Evolutionary conservation across 2,888 invertebrate species (phyloP).

Genomic region (Palloptera scutellata): DNA sequence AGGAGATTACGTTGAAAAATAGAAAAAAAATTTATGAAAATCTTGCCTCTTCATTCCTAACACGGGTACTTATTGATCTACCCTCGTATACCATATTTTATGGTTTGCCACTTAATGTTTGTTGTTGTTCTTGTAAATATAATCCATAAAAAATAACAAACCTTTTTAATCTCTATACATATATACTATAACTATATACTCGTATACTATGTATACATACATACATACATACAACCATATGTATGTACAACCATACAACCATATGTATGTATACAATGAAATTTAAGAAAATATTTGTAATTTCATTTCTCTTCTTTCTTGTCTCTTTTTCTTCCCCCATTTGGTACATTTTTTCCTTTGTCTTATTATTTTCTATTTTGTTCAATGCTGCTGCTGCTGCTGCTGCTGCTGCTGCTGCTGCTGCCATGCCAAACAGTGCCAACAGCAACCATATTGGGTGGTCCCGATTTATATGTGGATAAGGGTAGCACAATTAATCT

Average conservation of each 20-base stretch:
- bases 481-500: slow-evolving; percentile 84
- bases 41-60: too few relatives aligned
- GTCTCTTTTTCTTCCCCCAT: not conserved
- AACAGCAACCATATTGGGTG: slow-evolving; percentile 80
- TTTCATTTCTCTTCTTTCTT: not conserved
- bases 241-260: not conserved
- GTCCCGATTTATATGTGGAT: slow-evolving; percentile 82
- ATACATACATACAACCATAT: not conserved
- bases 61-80: too few relatives aligned
- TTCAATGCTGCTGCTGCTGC: not conserved
- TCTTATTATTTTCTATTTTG: not conserved
- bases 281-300: not conserved
- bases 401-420: not conserved
- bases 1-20: too few relatives aligned
- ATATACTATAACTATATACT: too few relatives aligned
- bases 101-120: too few relatives aligned
- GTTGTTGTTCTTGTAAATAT: too few relatives aligned
- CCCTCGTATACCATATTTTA: too few relatives aligned
- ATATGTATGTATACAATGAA: not conserved
- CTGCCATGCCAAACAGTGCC: slow-evolving; percentile 69
- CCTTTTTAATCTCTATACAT: too few relatives aligned
- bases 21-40: too few relatives aligned
- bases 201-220: not conserved
- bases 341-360: not conserved
- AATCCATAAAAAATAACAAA: too few relatives aligned